Conservation (phyloP, 92 coral and sea anemone genomes). For the Virgularia gustaviana region DNA sequence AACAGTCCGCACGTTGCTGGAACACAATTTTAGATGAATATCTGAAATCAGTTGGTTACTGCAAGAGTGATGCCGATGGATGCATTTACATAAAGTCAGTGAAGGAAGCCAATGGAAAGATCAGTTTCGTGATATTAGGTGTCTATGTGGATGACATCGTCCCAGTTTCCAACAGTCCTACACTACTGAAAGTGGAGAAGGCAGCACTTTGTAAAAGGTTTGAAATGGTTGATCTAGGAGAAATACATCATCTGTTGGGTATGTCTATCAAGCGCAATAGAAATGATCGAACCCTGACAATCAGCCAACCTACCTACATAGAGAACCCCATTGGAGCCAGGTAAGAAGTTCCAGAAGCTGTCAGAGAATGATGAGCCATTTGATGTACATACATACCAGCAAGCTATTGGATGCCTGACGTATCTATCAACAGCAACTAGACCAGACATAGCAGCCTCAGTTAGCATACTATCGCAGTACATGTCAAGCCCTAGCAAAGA, state of each 20-base stretch:
- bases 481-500: constrained; percentile 43
- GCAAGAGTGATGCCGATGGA: constrained; percentile 56
- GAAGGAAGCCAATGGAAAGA: constrained; percentile 27
- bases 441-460: constrained; percentile 50
- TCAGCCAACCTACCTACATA: constrained; percentile 51
- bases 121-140: constrained; percentile 22
- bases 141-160: constrained; percentile 49
- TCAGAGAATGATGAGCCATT: constrained; percentile 30
- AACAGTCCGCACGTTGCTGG: constrained; percentile 16
- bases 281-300: constrained; percentile 48
- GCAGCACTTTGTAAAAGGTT: constrained; percentile 49
- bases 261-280: constrained; percentile 58
- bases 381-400: constrained; percentile 48
- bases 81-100: constrained; percentile 16
- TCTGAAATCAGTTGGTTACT: constrained; percentile 36
- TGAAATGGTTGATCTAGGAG: constrained; percentile 53
- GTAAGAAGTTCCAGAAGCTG: constrained; percentile 51
- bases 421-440: constrained; percentile 58
- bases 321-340: constrained; percentile 58
- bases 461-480: constrained; percentile 39
- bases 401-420: constrained; percentile 58
- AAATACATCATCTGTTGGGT: constrained; percentile 53
- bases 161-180: constrained; percentile 43
- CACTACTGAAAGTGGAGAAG: constrained; percentile 57
- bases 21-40: constrained; percentile 24